Percentiles rank a stretch among this genome's conserved stretches.
Evolutionary conservation across 2,797 vertebrate species (phyloP).

Genomic region (Tokudaia tokunoshimensis): DNA sequence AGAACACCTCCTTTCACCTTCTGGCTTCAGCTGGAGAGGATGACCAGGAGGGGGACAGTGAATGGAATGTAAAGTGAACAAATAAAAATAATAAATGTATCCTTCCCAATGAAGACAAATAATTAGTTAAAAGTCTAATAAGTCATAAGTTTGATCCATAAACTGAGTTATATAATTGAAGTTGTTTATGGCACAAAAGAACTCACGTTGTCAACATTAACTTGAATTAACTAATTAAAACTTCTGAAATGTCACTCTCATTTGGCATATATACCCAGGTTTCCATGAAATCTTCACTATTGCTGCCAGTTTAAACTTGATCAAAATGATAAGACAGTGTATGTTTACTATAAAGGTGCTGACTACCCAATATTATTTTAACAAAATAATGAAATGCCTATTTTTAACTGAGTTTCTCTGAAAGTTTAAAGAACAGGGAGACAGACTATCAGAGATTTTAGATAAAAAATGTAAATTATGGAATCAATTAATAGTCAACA

Average conservation of each 20-base stretch:
- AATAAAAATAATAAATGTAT: not conserved
- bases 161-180: not conserved
- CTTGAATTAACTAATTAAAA: not conserved
- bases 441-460: not conserved
- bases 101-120: not conserved
- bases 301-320: not conserved
- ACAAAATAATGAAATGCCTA: not conserved
- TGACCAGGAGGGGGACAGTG: not conserved
- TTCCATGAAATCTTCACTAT: not conserved
- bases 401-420: not conserved
- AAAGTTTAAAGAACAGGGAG: not conserved
- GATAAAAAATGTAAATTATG: not conserved
- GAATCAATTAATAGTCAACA: not conserved
- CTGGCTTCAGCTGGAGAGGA: not conserved
- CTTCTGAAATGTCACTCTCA: not conserved
- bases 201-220: not conserved
- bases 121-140: not conserved
- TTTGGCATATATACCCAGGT: not conserved
- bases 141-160: not conserved
- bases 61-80: not conserved
- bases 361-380: not conserved
- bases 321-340: constrained; percentile 11
- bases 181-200: not conserved
- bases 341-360: not conserved
- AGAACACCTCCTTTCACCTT: not conserved